Conservation (phyloP, 2,113 vertebrate species). For the Oostethus manadensis region DNA sequence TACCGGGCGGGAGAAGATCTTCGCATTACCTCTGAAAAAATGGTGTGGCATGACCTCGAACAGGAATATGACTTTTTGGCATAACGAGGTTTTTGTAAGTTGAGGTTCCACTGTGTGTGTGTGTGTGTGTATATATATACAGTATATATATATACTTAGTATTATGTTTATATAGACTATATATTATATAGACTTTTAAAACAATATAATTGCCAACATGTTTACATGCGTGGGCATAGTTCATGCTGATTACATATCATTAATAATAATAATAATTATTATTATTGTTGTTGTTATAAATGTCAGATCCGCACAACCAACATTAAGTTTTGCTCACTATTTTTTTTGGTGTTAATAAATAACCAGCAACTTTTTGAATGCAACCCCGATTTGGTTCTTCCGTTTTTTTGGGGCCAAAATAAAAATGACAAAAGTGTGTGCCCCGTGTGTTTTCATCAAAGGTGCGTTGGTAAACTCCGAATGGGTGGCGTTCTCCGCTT, state of each 20-base stretch:
- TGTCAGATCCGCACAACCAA: slow-evolving; percentile 70
- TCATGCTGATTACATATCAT: slow-evolving; percentile 53
- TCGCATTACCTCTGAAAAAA: no score
- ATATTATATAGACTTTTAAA: not conserved
- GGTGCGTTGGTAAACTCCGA: slow-evolving; percentile 75
- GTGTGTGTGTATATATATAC: no score
- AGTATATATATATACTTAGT: no score
- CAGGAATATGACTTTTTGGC: no score
- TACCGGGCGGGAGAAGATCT: no score
- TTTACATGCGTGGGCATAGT: slow-evolving; percentile 57
- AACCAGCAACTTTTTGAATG: slow-evolving; percentile 69
- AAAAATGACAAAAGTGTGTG: slow-evolving; percentile 72
- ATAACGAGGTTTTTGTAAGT: no score
- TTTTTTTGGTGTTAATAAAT: no score
- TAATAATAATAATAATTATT: slow-evolving; percentile 38
- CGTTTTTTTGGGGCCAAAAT: slow-evolving; percentile 41
- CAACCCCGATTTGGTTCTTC: slow-evolving; percentile 78
- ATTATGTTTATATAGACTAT: no score
- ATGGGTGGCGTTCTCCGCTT: slow-evolving; percentile 68
- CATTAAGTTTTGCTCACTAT: slow-evolving; percentile 68
- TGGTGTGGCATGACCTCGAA: no score
- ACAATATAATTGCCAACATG: slow-evolving; percentile 56
- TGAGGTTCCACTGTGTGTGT: no score
- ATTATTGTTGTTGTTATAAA: slow-evolving; percentile 60
- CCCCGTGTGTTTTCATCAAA: slow-evolving; percentile 71